Evolutionary conservation across 2,113 vertebrate species (phyloP).

Genomic region (Lonchura striata): DNA sequence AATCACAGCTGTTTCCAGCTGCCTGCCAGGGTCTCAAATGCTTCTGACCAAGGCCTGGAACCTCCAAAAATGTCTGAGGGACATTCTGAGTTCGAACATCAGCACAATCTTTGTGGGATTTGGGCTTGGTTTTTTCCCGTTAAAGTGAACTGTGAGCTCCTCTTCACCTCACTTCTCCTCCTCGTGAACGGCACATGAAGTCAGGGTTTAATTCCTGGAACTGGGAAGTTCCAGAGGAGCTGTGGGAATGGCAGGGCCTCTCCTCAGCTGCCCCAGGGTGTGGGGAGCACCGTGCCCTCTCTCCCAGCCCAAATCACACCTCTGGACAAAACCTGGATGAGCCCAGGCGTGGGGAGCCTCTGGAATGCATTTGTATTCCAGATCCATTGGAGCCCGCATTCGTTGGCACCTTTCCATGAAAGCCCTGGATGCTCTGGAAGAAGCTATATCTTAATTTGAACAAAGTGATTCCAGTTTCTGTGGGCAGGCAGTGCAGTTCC

Average conservation of each 20-base stretch:
- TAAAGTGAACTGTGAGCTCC: neutral
- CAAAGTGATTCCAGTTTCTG: constrained; percentile 50
- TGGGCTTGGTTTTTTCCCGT: no score
- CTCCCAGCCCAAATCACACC: neutral
- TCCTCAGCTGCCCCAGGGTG: neutral
- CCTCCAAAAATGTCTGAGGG: no score
- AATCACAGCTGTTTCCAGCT: no score
- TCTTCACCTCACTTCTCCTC: neutral
- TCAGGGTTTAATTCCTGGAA: neutral
- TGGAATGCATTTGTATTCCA: neutral
- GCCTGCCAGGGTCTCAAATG: no score
- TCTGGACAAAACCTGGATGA: accelerated
- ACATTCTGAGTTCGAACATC: no score
- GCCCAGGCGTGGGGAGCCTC: neutral
- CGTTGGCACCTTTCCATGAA: constrained; percentile 1
- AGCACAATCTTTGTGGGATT: neutral
- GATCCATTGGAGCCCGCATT: neutral
- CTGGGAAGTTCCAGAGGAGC: neutral
- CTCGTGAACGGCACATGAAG: neutral
- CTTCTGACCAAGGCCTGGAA: no score
- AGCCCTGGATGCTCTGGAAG: constrained; percentile 17
- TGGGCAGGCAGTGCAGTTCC: constrained; percentile 11
- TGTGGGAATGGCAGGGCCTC: neutral
- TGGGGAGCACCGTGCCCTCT: neutral
- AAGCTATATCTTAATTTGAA: constrained; percentile 61